Evolutionary conservation across 2,113 vertebrate species (phyloP), one percentile per base, ranked within the genome.

Genomic region (Salvelinus namaycush): DNA sequence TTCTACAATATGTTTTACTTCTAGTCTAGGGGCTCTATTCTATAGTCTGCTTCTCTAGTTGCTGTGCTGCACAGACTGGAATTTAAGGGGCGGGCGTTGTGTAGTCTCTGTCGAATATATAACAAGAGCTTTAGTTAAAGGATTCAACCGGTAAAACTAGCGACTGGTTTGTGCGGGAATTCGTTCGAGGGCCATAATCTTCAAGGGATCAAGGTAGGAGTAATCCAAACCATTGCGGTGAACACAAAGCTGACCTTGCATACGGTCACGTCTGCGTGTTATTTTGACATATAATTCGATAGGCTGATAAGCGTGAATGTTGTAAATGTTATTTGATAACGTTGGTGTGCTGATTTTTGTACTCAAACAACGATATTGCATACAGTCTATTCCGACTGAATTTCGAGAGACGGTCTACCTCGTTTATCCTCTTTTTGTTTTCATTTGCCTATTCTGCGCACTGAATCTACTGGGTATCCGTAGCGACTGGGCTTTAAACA

Each of bases 51-150:
- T 54, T 54, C 14, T 54, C 13, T 54, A 18, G 12, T 54, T 54
- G 51, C 16, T 54, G 71, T 65, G 75, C 74, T 75, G 75, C 77
- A 81, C 39, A 85, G 76, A 83, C 83, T 78, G 76, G 86, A 85
- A 79, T 89, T 92, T 88, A 86, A 88, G 89, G 91, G 90, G 90
- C 90, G 91, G 90, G 90, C 87, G 86, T 83, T 85, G 87, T 82
- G 82, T 80, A 77, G 87, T 78, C 82, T 79, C 81, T 85, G 89
- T 89, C 89, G 90, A 90, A 85, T 88, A 85, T 88, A 87, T 80
- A 57, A 49, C n/a, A 29, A 60, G 87, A 86, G 76, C 89, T 90
- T 80, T 74, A 90, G 79, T 72, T 83, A 83, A 75, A 73, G 80
- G 89, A 75, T 87, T 83, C 88, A 87, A 89, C 87, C 84, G 87